Evolutionary conservation across 2,888 invertebrate species (phyloP).

Genomic region (Iselma pallidipennis): DNA sequence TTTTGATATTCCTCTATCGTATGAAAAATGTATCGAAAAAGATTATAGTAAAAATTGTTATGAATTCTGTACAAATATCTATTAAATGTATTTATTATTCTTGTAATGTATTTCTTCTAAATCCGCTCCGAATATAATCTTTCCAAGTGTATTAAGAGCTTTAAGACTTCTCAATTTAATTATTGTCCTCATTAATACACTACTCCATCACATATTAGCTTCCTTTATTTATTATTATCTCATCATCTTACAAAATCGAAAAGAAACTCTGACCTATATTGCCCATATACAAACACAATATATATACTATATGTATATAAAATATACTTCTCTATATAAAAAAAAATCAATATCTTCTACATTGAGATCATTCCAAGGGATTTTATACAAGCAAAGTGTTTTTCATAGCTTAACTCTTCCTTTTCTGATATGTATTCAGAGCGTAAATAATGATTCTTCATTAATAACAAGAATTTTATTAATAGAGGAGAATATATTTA

Average conservation of each 20-base stretch:
- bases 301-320: background rate
- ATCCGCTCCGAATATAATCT: slow-evolving; percentile 28
- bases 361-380: background rate
- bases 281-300: no score
- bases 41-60: slow-evolving; percentile 16
- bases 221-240: slow-evolving; percentile 17
- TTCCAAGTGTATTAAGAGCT: slow-evolving; percentile 26
- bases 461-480: background rate
- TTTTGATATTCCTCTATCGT: background rate
- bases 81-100: slow-evolving; percentile 24
- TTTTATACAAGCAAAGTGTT: background rate
- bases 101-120: slow-evolving; percentile 28
- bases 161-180: slow-evolving; percentile 30
- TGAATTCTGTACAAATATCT: slow-evolving; percentile 18
- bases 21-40: background rate
- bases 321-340: no score
- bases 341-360: background rate
- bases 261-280: background rate
- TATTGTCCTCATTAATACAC: slow-evolving; percentile 23
- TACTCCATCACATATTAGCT: slow-evolving; percentile 23
- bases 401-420: background rate
- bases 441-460: background rate
- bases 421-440: background rate
- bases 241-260: background rate
- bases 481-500: background rate